A percentile compares a stretch with the other conserved stretches of the same genome.
phyloP scores from a whole-genome alignment of 2,797 vertebrate species.

The Arctocebus calabarensis region DNA sequence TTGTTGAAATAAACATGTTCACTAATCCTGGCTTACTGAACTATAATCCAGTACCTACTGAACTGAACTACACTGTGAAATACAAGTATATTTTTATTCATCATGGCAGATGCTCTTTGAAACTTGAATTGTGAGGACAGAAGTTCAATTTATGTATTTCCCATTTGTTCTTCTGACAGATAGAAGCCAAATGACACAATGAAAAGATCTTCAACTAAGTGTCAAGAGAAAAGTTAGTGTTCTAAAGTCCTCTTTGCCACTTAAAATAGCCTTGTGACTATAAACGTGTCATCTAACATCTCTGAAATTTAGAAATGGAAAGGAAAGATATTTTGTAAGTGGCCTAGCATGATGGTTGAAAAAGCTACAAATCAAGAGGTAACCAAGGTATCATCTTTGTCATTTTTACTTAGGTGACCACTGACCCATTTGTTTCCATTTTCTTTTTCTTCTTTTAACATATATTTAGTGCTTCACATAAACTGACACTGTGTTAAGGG shows the following conservation, averaged over 20 bases:
- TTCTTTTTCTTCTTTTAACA: not conserved
- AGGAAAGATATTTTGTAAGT: not conserved
- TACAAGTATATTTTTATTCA: slow-evolving; percentile 62
- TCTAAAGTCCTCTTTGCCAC: slow-evolving; percentile 33
- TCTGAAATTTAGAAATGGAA: slow-evolving; percentile 15
- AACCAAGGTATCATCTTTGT: not conserved
- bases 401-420: not conserved
- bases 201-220: slow-evolving; percentile 57
- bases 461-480: not conserved
- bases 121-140: slow-evolving; percentile 60
- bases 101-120: slow-evolving; percentile 67
- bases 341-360: not conserved
- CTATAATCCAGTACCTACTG: not conserved
- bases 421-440: not conserved
- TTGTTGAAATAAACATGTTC: slow-evolving; percentile 43
- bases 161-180: slow-evolving; percentile 59
- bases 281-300: not conserved
- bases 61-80: slow-evolving; percentile 21
- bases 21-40: not conserved
- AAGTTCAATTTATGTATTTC: slow-evolving; percentile 68
- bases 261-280: slow-evolving; percentile 50
- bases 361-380: not conserved
- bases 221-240: slow-evolving; percentile 28
- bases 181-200: slow-evolving; percentile 65
- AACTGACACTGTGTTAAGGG: not conserved